These are phyloP conservation scores for Dreissena polymorpha DNA, from an alignment of 1,140 invertebrate species.

Conservation along the genomic window DNA sequence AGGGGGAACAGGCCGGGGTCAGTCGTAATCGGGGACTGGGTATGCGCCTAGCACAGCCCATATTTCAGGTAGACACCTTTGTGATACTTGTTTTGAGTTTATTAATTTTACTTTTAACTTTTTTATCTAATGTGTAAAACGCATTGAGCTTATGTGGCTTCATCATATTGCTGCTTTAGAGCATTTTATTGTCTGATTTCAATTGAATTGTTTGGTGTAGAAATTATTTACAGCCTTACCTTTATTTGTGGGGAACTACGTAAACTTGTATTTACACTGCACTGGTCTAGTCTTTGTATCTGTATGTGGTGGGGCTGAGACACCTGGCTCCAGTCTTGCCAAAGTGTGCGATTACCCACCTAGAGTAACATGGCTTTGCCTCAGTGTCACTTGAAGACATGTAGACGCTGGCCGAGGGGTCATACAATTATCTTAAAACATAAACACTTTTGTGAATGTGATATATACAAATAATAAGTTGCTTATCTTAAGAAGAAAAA, in stretches of 20 bases:
- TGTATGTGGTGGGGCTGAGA: conserved; percentile 49
- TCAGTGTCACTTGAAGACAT: conserved; percentile 63
- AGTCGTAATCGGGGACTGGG: conserved; percentile 88
- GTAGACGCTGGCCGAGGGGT: conserved; percentile 72
- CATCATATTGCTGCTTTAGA: not conserved
- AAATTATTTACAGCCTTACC: not conserved
- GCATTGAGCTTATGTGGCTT: too few relatives aligned
- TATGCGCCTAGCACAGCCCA: conserved; percentile 91
- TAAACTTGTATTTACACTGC: not conserved
- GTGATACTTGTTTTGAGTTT: too few relatives aligned
- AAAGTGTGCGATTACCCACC: conserved; percentile 59
- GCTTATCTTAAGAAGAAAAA: too few relatives aligned
- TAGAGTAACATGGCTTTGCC: conserved; percentile 72
- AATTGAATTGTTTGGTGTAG: not conserved
- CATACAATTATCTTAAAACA: conserved; percentile 67
- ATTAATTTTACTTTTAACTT: not conserved
- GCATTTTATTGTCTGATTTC: too few relatives aligned
- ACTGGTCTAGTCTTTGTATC: not conserved
- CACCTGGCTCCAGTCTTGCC: conserved; percentile 25
- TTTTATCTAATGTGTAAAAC: too few relatives aligned
- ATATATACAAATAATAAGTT: too few relatives aligned
- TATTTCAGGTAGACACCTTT: conserved; percentile 84
- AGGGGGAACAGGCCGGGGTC: conserved; percentile 88
- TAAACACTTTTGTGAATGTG: too few relatives aligned
- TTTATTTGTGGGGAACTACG: not conserved